Evolutionary conservation across 1,140 invertebrate genomes (phyloP), one percentile per base, ranked within the genome.

Genomic region (Meloidogyne hapla): DNA sequence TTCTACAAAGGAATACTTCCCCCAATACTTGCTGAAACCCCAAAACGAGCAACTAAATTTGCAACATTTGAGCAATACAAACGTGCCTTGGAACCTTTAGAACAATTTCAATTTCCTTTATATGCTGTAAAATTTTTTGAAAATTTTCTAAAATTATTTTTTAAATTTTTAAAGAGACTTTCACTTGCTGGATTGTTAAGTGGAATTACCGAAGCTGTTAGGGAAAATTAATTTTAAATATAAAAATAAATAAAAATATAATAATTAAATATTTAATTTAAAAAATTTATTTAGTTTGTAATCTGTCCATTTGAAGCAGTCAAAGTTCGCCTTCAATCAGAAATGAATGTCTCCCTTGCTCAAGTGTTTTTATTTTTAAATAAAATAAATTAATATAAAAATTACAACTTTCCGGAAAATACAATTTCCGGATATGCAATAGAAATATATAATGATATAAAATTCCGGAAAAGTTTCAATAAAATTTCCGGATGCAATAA

Each of bases 271-370:
- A 56, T n/a, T 56, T 56, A n/a, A 1, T n/a, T 56, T n/a, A n/a
- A n/a, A n/a, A n/a, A 33, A 33, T 56, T n/a, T 56, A n/a, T n/a
- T n/a, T 6, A 56, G 48, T 56, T 56, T 23, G 79, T 95, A 67
- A 93, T 95, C 0, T 95, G 95, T 89, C 94, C 94, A 0, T 96
- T 96, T 89, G 94, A 96, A 90, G 93, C 95, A 48, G 93, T 96
- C 1, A 96, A 96, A 90, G 93, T 96, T 2, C 91, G 92, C 25
- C 88, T 90, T 72, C 90, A 90, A 78, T 85, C 89, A 63, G 88
- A 90, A 48, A 86, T 87, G 9, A 92, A 93, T 86, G 88, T 90
- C 48, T 84, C 88, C 2, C 83, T 84, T 85, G 80, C 89, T 28
- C 88, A 87, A 74, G 87, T 90, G 78, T 23, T 78, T 78, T 75